phyloP scores from a whole-genome alignment of 2,113 vertebrate species.

The Tringa solitaria region DNA sequence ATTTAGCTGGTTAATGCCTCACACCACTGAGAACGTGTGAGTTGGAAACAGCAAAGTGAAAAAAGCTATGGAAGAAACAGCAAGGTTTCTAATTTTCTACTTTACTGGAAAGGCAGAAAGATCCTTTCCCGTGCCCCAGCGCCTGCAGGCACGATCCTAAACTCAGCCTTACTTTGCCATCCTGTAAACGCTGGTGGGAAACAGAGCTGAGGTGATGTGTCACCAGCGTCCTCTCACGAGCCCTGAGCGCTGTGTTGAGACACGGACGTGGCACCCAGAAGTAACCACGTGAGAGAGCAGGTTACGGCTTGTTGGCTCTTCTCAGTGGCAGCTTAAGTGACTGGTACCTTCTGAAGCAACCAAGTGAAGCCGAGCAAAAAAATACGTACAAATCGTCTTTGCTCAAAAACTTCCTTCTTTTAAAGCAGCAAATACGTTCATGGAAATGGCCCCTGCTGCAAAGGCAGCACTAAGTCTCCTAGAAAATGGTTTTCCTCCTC shows the following conservation, averaged over 20 bases:
- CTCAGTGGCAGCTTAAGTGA: not conserved
- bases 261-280: not conserved
- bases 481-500: not conserved
- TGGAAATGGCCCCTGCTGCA: not conserved
- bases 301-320: not conserved
- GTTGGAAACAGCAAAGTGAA: not conserved
- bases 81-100: not conserved
- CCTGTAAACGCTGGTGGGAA: not conserved
- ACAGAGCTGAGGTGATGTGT: not conserved
- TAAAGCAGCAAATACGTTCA: not conserved
- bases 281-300: not conserved
- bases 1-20: not conserved
- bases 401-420: not conserved
- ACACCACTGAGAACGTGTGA: accelerated
- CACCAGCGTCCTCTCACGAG: not conserved
- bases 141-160: not conserved
- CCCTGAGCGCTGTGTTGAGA: not conserved
- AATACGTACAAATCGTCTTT: not conserved
- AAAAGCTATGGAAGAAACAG: not conserved
- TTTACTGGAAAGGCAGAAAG: not conserved
- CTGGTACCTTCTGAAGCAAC: not conserved
- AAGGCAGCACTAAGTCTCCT: not conserved
- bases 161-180: not conserved
- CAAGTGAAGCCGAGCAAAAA: not conserved
- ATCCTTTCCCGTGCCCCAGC: not conserved